Base-by-base conservation (phyloP, 2,888 invertebrate genomes). In the Drosophila mimetica region DNA sequence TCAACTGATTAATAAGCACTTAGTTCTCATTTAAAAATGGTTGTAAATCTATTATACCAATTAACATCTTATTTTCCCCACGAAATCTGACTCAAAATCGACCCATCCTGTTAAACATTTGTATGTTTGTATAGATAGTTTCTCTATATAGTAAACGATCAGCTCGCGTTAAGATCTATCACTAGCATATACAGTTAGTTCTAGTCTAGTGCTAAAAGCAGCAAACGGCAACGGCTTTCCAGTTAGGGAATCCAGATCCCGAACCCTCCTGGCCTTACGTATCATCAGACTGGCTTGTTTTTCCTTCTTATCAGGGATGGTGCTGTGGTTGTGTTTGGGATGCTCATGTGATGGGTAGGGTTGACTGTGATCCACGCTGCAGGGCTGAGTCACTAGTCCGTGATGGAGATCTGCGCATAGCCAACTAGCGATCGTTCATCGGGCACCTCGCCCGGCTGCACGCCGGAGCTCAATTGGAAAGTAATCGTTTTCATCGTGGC, bases 401-500 rank as follows among this genome's bases (percentile, higher is more conserved):
- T 96, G 91, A 98, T 95, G 86, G 98, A 98, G 91, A 99, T 96
- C 93, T 99, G 99, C 91, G 99, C 99, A 93, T 96, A 99, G 89
- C 99, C 99, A 90, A 99, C 95, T 79, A 99, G 94, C 44, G 98
- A 96, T 90, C 97, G 97, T 92, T 99, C 99, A 92, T 99, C 99
- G 58, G 97, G 95, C 71, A 96, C 94, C 93, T 97, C 97, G 85
- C 95, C 96, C 54, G 94, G 93, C 74, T 93, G 93, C 80, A 93
- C 93, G 71, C 94, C 94, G 67, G 95, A 95, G 91, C 93, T 94
- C 93, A 98, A 93, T 87, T 95, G 96, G 94, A 98, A 98, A 78
- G 98, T 98, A 80, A 97, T 95, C 75, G 96, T 94, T 91, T 95
- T 95, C 78, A 95, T 91, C 75, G 93, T 92, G 74, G 93, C 93